Evolutionary conservation across 2,888 invertebrate genomes (phyloP), one percentile per base, ranked within the genome.

Genomic region (Spodoptera exigua): DNA sequence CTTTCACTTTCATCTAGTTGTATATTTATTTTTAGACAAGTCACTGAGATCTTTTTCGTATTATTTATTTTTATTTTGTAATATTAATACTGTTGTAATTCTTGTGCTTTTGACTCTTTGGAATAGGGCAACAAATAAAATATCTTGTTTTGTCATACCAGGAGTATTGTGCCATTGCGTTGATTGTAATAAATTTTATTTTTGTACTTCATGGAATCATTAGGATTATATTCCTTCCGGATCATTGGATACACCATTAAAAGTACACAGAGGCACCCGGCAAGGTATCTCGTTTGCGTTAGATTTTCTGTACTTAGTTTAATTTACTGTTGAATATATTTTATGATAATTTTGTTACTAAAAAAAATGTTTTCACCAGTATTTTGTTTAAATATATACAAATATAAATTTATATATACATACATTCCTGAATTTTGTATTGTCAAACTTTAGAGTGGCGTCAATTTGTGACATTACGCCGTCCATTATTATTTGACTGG

Each of bases 111-210:
- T 40, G 66, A 59, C 49, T 54, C 11, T 34, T 54, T 66, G 68
- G 54, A 40, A 18, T 68, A 18, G 36, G 21, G 27, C 41, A 16
- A 37, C 52, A 49, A 17, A 17, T 62, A 45, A 16, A 36, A 54
- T 27, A 55, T 43, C 47, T 65, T 61, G 44, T 49, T 60, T 52
- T 61, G 43, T 68, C 53, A 45, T 71, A 68, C 56, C 65, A 76
- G 56, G 68, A 64, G 62, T 57, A 66, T 69, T 54, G 72, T 74
- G 87, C 85, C 86, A 87, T 85, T 80, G 64, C 70, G 74, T 85
- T 82, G 71, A 82, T 79, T 80, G 55, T 70, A 68, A 70, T 76
- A 81, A 83, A 83, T 72, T 80, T 80, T 86, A 85, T 82, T 86
- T 86, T 86, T 82, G 51, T 82, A 81, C 68, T 61, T 65, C 65